phyloP scores from a whole-genome alignment of 2,113 vertebrate species.

The Albula glossodonta region DNA sequence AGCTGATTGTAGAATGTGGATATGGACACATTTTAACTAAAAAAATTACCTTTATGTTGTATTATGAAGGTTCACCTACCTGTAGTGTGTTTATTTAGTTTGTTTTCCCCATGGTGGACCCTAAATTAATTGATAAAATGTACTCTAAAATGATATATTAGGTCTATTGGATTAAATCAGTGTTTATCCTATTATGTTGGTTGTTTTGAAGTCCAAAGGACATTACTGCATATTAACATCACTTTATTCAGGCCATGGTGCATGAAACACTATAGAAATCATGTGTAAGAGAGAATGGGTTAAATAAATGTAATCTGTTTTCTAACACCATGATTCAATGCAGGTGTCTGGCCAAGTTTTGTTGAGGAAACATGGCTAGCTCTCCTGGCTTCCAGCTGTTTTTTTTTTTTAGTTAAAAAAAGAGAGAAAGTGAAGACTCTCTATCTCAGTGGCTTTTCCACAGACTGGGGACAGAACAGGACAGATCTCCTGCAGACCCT shows the following conservation, averaged over 20 bases:
- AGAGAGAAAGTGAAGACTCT: background rate
- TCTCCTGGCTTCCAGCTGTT: background rate
- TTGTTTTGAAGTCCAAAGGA: no score
- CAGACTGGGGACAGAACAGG: background rate
- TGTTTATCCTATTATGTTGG: no score
- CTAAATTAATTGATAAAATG: no score
- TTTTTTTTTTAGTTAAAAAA: background rate
- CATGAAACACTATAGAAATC: background rate
- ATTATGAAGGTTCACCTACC: no score
- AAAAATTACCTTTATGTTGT: no score
- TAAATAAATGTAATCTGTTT: background rate
- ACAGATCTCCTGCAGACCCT: background rate
- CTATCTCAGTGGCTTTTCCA: background rate
- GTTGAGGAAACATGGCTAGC: background rate
- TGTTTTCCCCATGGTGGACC: no score
- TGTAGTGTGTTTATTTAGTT: no score
- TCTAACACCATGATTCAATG: slow-evolving; percentile 4
- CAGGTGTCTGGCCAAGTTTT: slow-evolving; percentile 7
- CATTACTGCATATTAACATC: no score
- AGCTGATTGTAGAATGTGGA: no score
- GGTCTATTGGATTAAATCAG: no score
- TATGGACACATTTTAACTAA: no score
- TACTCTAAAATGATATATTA: no score
- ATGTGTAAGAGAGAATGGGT: background rate
- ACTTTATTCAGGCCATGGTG: background rate